These are phyloP conservation scores for Falco berigora DNA, from an alignment of 2,797 vertebrate genomes.

Conservation along the genomic window DNA sequence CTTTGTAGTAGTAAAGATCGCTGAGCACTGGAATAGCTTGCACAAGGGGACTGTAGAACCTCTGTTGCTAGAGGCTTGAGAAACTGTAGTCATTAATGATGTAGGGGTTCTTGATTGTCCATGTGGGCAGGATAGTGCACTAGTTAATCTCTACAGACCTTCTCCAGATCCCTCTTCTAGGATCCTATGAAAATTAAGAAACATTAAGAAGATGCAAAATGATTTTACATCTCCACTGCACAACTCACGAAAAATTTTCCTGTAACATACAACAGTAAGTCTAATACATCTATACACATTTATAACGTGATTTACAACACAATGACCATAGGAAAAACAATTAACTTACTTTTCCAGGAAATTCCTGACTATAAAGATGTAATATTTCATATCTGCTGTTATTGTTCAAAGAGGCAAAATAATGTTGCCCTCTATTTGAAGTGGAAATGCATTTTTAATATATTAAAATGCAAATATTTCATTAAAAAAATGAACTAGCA, in stretches of 20 bases:
- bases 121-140: neutral
- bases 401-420: neutral
- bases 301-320: neutral
- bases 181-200: neutral
- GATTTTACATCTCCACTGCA: neutral
- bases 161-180: neutral
- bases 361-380: neutral
- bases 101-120: neutral
- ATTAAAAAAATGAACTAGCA: neutral
- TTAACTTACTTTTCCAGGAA: neutral
- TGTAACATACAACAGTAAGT: neutral
- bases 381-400: neutral
- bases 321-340: neutral
- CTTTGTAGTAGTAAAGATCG: neutral
- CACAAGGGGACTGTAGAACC: neutral
- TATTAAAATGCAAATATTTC: neutral
- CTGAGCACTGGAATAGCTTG: neutral
- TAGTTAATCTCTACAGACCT: neutral
- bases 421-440: neutral
- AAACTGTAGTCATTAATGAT: neutral
- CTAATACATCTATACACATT: neutral
- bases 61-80: neutral
- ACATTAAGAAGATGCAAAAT: neutral
- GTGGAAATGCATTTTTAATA: neutral
- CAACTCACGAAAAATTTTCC: neutral